A percentile compares a stretch with the other conserved stretches of the same genome.
These are phyloP conservation scores for Diachrysia chrysitis DNA, from an alignment of 2,888 invertebrate genomes.

Conservation along the genomic window DNA sequence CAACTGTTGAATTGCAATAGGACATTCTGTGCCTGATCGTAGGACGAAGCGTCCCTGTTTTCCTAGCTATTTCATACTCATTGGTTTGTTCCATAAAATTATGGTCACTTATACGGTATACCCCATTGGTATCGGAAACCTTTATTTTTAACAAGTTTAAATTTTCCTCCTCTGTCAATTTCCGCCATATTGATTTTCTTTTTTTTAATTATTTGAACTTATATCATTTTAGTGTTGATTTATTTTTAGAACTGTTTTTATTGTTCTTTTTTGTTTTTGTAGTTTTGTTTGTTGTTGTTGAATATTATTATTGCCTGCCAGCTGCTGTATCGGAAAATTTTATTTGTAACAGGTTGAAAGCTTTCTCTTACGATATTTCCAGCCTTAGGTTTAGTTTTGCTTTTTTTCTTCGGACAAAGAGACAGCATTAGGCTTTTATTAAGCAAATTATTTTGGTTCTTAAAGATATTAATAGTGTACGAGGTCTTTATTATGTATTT, in stretches of 20 bases:
- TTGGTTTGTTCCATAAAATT: conserved; percentile 61
- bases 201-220: conserved; percentile 13
- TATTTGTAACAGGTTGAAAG: conserved; percentile 33
- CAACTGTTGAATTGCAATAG: conserved; percentile 85
- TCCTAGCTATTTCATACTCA: conserved; percentile 71
- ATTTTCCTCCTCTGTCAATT: conserved; percentile 27
- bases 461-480: not conserved
- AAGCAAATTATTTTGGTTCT: not conserved
- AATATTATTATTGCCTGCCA: conserved; percentile 8
- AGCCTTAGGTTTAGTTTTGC: conserved; percentile 14
- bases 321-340: conserved; percentile 14
- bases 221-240: not conserved
- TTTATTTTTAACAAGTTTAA: conserved; percentile 61
- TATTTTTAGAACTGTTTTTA: not conserved
- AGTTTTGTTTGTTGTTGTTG: not conserved
- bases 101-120: conserved; percentile 33
- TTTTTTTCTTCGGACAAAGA: conserved; percentile 4
- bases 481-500: not conserved
- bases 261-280: conserved; percentile 20
- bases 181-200: conserved; percentile 26
- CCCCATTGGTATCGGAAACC: conserved; percentile 46
- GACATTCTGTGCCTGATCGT: conserved; percentile 64
- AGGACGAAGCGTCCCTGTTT: conserved; percentile 68
- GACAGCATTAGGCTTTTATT: conserved; percentile 12
- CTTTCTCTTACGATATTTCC: conserved; percentile 18